Base-by-base conservation (phyloP, 2,113 vertebrate genomes). In the Centropus unirufus region DNA sequence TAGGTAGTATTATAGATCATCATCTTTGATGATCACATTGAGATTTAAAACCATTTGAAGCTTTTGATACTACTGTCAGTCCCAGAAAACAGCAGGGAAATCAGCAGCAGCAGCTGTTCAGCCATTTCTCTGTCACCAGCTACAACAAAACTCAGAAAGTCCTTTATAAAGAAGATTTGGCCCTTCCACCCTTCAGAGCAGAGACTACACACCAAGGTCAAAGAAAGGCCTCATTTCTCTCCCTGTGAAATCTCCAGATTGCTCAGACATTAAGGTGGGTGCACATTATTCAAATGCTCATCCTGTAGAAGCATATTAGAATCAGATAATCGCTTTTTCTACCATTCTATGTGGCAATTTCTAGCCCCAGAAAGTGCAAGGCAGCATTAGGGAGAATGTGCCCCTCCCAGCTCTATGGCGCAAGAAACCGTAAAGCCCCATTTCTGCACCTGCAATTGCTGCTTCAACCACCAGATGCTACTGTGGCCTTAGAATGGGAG, bases 391-490 rank as follows among this genome's bases (percentile, higher is more conserved):
- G 13, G 8, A 79, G 11, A n/a, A 83, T 6, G 12, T 61, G 47
- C 18, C 42, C 26, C 64, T 93, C 36, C 57, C 66, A 57, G 86
- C 23, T 67, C 20, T 13, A 5, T 2, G 24, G 81, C 36, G 73
- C 40, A 69, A 66, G 55, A 76, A 67, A 47, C 19, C 0, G 1
- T 83, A 83, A 81, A 78, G 19, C 4, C 19, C 20, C 4, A 0
- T 34, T 92, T 76, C 39, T 20, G 18, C 34, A 44, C 0, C 2
- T 95, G 95, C 85, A 97, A 86, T 96, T 95, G 70, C 91, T 1
- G 29, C 42, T 94, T 15, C 66, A 47, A 67, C 95, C 96, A 87
- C 80, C 92, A 97, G 96, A 93, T 96, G 95, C 73, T 97, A 95
- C 95, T 96, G 95, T 3, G 6, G 93, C 75, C 95, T 40, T 21